Conservation (phyloP, 2,113 vertebrate genomes). For the Pelobates fuscus region DNA sequence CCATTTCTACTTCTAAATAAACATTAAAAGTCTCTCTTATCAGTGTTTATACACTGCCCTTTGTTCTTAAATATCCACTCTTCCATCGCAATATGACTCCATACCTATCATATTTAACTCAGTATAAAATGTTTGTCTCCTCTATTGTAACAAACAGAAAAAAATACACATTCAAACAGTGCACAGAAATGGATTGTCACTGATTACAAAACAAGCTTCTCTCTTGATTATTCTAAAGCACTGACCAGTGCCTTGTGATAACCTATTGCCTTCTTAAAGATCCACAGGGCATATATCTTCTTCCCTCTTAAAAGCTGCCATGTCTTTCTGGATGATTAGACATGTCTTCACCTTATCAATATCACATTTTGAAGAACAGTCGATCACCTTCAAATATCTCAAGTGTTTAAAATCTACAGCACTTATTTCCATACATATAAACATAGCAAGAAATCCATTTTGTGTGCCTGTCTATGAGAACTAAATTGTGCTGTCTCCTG, state of each 20-base stretch:
- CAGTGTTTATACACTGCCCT: too few species aligned
- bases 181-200: background rate
- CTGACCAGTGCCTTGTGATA: slow-evolving; percentile 38
- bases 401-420: slow-evolving; percentile 12
- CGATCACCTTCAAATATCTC: slow-evolving; percentile 7
- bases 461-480: background rate
- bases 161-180: background rate
- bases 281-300: slow-evolving; percentile 41
- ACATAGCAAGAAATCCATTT: background rate
- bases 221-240: slow-evolving; percentile 18
- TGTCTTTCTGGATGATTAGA: slow-evolving; percentile 18
- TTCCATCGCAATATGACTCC: too few species aligned
- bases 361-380: slow-evolving; percentile 17
- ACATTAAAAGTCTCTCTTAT: too few species aligned
- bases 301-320: slow-evolving; percentile 36
- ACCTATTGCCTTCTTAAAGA: slow-evolving; percentile 37
- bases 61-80: too few species aligned
- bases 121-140: too few species aligned
- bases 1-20: too few species aligned
- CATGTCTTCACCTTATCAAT: slow-evolving; percentile 18
- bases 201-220: background rate
- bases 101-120: too few species aligned
- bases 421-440: slow-evolving; percentile 1
- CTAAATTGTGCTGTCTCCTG: background rate
- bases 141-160: too few species aligned